These are phyloP conservation scores for Hormaphis cornu DNA, from an alignment of 1,140 invertebrate species.

Conservation along the genomic window DNA sequence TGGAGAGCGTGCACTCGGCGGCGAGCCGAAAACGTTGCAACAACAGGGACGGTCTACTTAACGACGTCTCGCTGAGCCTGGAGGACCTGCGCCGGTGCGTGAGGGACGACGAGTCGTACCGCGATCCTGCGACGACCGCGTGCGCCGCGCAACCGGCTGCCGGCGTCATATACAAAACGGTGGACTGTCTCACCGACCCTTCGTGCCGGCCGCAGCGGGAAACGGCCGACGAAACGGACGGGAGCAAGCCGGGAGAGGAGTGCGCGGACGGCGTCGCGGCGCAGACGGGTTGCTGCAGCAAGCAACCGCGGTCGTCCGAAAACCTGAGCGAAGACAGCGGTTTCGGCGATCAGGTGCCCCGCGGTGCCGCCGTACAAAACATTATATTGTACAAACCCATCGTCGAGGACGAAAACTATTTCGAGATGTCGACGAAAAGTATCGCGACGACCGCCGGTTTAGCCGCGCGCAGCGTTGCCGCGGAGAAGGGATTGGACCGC, in stretches of 20 bases:
- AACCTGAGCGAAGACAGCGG: slow-evolving; percentile 67
- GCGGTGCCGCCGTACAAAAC: background rate
- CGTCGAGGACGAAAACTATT: slow-evolving; percentile 22
- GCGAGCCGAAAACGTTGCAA: slow-evolving; percentile 23
- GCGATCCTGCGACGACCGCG: slow-evolving; percentile 11
- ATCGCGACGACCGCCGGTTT: slow-evolving; percentile 4
- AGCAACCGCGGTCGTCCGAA: slow-evolving; percentile 52
- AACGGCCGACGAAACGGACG: background rate
- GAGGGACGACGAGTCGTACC: slow-evolving; percentile 14
- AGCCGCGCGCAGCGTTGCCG: slow-evolving; percentile 2
- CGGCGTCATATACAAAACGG: slow-evolving; percentile 38
- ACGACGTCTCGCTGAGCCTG: slow-evolving; percentile 38
- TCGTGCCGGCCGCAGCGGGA: background rate
- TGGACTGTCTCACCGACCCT: slow-evolving; percentile 37
- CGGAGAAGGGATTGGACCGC: slow-evolving; percentile 21
- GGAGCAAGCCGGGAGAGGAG: slow-evolving; percentile 26
- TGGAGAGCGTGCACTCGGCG: slow-evolving; percentile 37
- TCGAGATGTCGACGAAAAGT: slow-evolving; percentile 28
- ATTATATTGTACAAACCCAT: slow-evolving; percentile 10
- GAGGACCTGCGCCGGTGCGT: slow-evolving; percentile 33
- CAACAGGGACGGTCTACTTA: slow-evolving; percentile 20
- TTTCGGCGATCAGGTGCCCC: slow-evolving; percentile 53
- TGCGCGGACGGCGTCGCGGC: slow-evolving; percentile 35
- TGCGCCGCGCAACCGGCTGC: background rate
- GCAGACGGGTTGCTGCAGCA: slow-evolving; percentile 17